A percentile compares a stretch with the other conserved stretches of the same genome.
These are phyloP conservation scores for Notospermus geniculatus DNA, from an alignment of 1,140 invertebrate genomes.

Conservation along the genomic window DNA sequence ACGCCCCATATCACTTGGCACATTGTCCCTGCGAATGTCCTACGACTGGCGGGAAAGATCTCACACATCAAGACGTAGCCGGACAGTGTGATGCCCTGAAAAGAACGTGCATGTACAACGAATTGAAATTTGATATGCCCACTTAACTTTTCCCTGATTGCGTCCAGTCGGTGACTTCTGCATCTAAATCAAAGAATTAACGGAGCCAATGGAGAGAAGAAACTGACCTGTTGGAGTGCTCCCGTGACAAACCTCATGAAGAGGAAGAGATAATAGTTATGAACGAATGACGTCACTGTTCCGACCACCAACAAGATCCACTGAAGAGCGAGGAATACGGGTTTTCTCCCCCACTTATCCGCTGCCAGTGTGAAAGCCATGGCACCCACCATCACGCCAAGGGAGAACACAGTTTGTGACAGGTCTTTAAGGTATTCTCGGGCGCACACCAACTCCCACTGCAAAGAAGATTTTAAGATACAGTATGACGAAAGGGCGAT, in stretches of 20 bases:
- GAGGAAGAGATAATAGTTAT: slow-evolving; percentile 29
- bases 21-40: background rate
- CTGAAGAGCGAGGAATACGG: slow-evolving; percentile 31
- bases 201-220: too few relatives aligned
- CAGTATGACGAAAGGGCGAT: too few relatives aligned
- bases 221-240: slow-evolving; percentile 41
- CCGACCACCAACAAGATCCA: slow-evolving; percentile 45
- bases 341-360: slow-evolving; percentile 33
- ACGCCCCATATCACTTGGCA: background rate
- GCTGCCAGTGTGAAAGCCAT: slow-evolving; percentile 23
- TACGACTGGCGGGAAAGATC: background rate
- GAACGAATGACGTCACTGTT: slow-evolving; percentile 27
- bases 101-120: too few relatives aligned
- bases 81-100: background rate
- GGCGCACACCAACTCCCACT: slow-evolving; percentile 45
- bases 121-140: too few relatives aligned
- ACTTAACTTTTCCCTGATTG: too few relatives aligned
- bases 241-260: slow-evolving; percentile 34
- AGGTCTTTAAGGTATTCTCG: slow-evolving; percentile 27
- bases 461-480: too few relatives aligned
- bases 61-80: background rate
- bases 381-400: slow-evolving; percentile 32
- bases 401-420: slow-evolving; percentile 29
- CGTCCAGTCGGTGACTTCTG: too few relatives aligned
- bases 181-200: too few relatives aligned